Evolutionary conservation across 2,797 vertebrate species (phyloP).

Genomic region (Argentina silus): DNA sequence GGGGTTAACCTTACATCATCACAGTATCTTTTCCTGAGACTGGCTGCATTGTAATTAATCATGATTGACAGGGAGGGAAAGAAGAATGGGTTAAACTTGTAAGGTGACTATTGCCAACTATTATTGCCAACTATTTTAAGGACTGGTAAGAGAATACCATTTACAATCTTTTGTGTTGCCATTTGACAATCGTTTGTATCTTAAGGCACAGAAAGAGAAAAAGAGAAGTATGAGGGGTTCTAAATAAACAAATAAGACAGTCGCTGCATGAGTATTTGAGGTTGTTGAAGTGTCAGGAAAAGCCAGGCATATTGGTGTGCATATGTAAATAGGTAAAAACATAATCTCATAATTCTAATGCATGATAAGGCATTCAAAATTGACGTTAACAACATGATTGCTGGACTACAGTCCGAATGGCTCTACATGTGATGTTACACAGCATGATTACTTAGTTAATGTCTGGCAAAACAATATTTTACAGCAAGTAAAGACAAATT

Average conservation of each 20-base stretch:
- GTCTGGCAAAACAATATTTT: too few species aligned
- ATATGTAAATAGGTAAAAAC: not conserved
- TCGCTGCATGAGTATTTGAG: not conserved
- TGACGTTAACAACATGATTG: too few species aligned
- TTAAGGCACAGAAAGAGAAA: conserved; percentile 32
- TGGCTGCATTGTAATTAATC: conserved; percentile 5
- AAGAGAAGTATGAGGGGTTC: not conserved
- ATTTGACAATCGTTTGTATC: conserved; percentile 13
- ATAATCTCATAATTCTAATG: not conserved
- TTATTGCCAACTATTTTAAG: conserved; percentile 15
- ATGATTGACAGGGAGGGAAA: not conserved
- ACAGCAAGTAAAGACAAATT: too few species aligned
- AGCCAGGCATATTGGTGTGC: not conserved
- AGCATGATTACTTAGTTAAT: too few species aligned
- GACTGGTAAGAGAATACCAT: conserved; percentile 7
- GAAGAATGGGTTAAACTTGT: conserved; percentile 12
- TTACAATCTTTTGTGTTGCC: conserved; percentile 21
- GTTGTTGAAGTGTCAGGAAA: not conserved
- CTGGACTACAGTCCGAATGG: too few species aligned
- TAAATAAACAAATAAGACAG: not conserved
- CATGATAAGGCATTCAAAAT: not conserved
- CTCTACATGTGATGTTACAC: too few species aligned
- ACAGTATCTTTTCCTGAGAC: conserved; percentile 46
- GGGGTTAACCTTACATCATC: conserved; percentile 21
- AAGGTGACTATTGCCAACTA: conserved; percentile 3